phyloP scores from a whole-genome alignment of 2,797 vertebrate genomes.

The Aerospiza tachiro region DNA sequence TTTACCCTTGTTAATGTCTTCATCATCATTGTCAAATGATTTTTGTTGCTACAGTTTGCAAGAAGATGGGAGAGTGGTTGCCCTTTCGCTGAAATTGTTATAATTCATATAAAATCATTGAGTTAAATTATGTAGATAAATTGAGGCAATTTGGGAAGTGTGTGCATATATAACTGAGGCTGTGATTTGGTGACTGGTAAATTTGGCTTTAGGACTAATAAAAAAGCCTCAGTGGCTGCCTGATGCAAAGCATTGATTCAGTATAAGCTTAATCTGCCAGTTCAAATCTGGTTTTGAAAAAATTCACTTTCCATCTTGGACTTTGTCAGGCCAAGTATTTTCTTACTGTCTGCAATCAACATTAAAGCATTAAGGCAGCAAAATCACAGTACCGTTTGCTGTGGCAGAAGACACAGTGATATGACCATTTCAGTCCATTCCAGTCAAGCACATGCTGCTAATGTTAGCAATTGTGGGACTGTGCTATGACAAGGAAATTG shows the following conservation, averaged over 20 bases:
- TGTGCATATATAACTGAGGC: background rate
- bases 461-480: background rate
- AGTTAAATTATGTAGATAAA: background rate
- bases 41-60: background rate
- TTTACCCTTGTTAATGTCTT: background rate
- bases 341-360: background rate
- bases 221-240: background rate
- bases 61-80: background rate
- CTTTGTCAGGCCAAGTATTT: background rate
- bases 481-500: background rate
- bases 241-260: background rate
- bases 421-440: background rate
- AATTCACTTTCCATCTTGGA: background rate
- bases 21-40: background rate
- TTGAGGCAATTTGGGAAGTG: background rate
- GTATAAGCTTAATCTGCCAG: background rate
- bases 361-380: background rate
- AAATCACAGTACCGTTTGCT: background rate
- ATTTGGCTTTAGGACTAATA: background rate
- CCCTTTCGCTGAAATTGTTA: background rate
- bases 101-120: background rate
- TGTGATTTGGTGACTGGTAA: background rate
- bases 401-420: background rate
- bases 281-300: background rate
- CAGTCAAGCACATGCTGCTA: background rate